Evolutionary conservation across 2,113 vertebrate genomes (phyloP).

Genomic region (Bufo gargarizans): DNA sequence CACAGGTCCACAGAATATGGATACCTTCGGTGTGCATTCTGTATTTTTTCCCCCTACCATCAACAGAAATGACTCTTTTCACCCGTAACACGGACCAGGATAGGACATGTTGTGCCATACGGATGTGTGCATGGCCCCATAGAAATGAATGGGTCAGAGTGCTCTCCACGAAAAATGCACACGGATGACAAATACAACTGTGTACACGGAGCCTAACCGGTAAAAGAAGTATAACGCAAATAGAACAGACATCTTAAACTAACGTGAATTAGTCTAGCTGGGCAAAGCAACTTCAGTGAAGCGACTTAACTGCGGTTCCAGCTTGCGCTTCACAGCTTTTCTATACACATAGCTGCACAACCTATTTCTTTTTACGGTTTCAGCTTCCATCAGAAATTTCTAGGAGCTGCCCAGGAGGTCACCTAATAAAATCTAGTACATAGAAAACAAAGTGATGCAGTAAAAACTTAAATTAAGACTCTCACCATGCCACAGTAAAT

Average conservation of each 20-base stretch:
- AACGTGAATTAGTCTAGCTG: background rate
- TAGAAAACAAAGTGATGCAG: conserved; percentile 11
- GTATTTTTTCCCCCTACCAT: too few species aligned
- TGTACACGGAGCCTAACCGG: too few species aligned
- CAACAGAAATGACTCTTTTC: too few species aligned
- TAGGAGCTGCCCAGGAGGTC: conserved; percentile 12
- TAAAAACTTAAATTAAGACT: conserved; percentile 20
- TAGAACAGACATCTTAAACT: background rate
- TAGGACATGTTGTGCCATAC: too few species aligned
- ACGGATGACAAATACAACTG: too few species aligned
- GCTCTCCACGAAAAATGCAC: too few species aligned
- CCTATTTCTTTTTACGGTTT: conserved; percentile 20
- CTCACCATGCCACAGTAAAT: background rate
- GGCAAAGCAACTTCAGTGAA: background rate
- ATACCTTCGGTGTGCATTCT: too few species aligned
- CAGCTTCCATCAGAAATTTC: background rate
- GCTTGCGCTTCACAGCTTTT: conserved; percentile 6
- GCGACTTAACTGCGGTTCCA: background rate
- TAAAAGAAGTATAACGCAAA: background rate
- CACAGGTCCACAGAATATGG: too few species aligned
- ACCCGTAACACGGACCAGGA: too few species aligned
- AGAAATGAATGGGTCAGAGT: too few species aligned
- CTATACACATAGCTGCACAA: conserved; percentile 5
- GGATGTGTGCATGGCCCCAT: too few species aligned
- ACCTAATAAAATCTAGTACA: background rate